Evolutionary conservation across 2,113 vertebrate genomes (phyloP).

Genomic region (Mobula hypostoma): DNA sequence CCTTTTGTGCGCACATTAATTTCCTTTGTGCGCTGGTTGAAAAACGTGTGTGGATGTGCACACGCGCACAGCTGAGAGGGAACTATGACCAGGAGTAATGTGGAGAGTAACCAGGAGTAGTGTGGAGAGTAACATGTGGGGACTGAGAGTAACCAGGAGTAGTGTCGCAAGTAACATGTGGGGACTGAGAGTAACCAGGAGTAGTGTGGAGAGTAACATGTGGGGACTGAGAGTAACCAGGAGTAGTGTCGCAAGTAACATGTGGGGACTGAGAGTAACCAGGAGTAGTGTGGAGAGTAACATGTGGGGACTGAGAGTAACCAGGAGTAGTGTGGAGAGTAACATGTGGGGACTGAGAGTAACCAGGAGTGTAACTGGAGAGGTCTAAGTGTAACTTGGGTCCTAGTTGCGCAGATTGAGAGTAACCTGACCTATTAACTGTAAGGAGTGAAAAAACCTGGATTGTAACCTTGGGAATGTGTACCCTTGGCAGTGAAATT

Average conservation of each 20-base stretch:
- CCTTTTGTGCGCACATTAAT: no score
- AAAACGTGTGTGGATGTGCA: no score
- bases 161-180: no score
- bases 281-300: neutral
- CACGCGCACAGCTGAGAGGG: no score
- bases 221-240: neutral
- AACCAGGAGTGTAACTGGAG: neutral
- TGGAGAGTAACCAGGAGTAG: no score
- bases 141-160: no score
- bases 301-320: neutral
- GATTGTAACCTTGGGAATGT: neutral
- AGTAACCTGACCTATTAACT: no score
- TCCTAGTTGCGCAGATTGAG: no score
- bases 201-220: neutral
- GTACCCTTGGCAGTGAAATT: neutral
- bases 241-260: no score
- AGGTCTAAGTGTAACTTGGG: neutral
- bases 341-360: neutral
- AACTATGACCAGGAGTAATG: no score
- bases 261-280: neutral
- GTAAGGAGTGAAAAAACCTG: neutral
- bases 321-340: neutral
- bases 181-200: neutral
- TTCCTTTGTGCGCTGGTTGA: no score
- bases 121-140: no score